phyloP scores from a whole-genome alignment of 2,888 invertebrate genomes.

The Scaptomyza polygonia region DNA sequence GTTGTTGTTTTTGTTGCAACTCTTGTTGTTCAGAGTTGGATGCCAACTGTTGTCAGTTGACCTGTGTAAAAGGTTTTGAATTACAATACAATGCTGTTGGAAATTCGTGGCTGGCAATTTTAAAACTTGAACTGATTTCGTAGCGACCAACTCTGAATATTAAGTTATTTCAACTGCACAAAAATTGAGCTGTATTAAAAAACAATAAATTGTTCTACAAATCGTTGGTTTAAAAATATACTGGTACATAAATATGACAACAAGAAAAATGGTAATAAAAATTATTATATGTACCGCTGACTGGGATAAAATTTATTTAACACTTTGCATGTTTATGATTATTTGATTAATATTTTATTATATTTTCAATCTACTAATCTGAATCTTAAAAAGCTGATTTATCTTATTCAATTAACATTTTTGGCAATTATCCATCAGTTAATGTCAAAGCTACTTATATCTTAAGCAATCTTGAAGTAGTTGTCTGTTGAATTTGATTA shows the following conservation, averaged over 20 bases:
- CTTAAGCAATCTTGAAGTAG: constrained; percentile 7
- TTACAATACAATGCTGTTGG: constrained; percentile 52
- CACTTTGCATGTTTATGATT: too few relatives aligned
- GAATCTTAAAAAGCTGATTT: neutral
- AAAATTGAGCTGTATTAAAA: neutral
- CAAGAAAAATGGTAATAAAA: too few relatives aligned
- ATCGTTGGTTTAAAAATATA: neutral
- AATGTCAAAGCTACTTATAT: constrained; percentile 28
- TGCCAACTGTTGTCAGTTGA: constrained; percentile 62
- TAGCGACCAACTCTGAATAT: constrained; percentile 20
- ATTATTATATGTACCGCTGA: too few relatives aligned
- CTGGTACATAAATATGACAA: too few relatives aligned
- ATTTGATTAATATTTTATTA: too few relatives aligned
- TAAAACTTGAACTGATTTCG: constrained; percentile 54
- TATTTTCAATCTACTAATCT: too few relatives aligned
- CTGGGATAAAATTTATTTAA: too few relatives aligned
- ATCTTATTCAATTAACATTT: constrained; percentile 27
- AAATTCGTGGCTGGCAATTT: constrained; percentile 41
- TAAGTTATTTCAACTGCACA: constrained; percentile 30
- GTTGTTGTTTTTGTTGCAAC: constrained; percentile 33
- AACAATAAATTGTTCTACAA: neutral
- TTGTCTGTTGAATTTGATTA: constrained; percentile 26
- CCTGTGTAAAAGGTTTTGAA: constrained; percentile 58
- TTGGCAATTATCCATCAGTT: constrained; percentile 31
- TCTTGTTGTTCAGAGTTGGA: constrained; percentile 4